Base-by-base conservation (phyloP, 2,797 vertebrate species). In the Pteropus rufus region DNA sequence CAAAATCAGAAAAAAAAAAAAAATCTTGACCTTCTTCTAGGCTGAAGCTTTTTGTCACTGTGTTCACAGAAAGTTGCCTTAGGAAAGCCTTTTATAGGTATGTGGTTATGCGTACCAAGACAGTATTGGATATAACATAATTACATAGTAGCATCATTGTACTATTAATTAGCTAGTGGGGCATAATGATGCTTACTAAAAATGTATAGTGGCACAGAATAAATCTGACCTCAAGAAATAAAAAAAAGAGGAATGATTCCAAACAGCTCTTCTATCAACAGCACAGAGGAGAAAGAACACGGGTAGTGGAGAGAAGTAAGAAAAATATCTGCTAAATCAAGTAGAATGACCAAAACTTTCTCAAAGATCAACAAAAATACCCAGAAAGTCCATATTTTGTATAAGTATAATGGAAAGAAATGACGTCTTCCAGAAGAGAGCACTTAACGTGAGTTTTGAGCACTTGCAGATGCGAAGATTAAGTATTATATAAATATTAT, bases 401-500 rank as follows among this genome's bases (percentile, higher is more conserved):
- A 44, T 88, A 91, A 84, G n/a, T 6, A 76, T 0, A 7, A 72
- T 34, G 65, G 21, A 84, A 88, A 88, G 31, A 89, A 91, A 64
- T 26, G 41, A 72, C 72, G 16, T 21, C 54, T 86, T 82, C 46
- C 15, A 31, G 93, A 92, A 88, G 29, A 41, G n/a, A 70, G 36
- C 7, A 14, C 34, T 84, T 34, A 39, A 1, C 16, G 24, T 65
- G 79, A 81, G 34, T 86, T 92, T 89, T 89, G 84, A 95, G 46
- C 44, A 62, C 49, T 89, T 76, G 62, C 64, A 77, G 86, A 75
- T n/a, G n/a, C 34, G 65, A 87, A 83, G 46, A 92, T 91, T 88
- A 90, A 95, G 18, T 29, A 49, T 70, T 75, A 44, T 54, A 12
- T 91, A 96, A 95, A 92, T 93, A 88, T 76, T 93, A 70, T 93